phyloP scores from a whole-genome alignment of 2,888 invertebrate species.

The Cyclophora punctaria region DNA sequence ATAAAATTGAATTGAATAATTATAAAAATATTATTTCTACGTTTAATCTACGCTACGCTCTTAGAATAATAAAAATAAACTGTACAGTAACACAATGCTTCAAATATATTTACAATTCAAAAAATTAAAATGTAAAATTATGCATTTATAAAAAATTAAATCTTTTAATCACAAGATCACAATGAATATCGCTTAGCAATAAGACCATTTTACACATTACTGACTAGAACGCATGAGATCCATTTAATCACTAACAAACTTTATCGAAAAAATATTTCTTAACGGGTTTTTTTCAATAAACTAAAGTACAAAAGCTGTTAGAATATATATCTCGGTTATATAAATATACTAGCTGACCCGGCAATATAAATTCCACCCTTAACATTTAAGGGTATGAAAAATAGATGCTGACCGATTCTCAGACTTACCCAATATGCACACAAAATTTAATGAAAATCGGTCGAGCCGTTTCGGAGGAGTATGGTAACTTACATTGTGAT shows the following conservation, averaged over 20 bases:
- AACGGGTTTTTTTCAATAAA: too few relatives aligned
- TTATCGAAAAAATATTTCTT: background rate
- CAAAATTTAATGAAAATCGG: too few relatives aligned
- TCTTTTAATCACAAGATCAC: slow-evolving; percentile 38
- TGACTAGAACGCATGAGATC: slow-evolving; percentile 41
- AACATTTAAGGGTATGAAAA: too few relatives aligned
- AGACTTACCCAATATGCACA: too few relatives aligned
- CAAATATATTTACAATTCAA: slow-evolving; percentile 1
- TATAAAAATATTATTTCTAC: slow-evolving; percentile 37
- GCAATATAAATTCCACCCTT: too few relatives aligned
- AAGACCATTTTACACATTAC: slow-evolving; percentile 36
- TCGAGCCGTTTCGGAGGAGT: too few relatives aligned
- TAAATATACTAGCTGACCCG: too few relatives aligned
- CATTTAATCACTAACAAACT: slow-evolving; percentile 6
- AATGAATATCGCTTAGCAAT: slow-evolving; percentile 68
- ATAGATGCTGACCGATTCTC: too few relatives aligned
- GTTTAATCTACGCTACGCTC: slow-evolving; percentile 24
- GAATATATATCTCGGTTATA: too few relatives aligned
- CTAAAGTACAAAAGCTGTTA: too few relatives aligned
- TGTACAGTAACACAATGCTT: slow-evolving; percentile 17
- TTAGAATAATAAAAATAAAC: slow-evolving; percentile 20
- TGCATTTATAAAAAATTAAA: background rate
- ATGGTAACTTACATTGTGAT: too few relatives aligned
- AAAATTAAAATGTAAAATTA: slow-evolving; percentile 3
- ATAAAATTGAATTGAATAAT: slow-evolving; percentile 1